Base-by-base conservation (phyloP, 2,888 invertebrate species). In the Platycnemis pennipes region DNA sequence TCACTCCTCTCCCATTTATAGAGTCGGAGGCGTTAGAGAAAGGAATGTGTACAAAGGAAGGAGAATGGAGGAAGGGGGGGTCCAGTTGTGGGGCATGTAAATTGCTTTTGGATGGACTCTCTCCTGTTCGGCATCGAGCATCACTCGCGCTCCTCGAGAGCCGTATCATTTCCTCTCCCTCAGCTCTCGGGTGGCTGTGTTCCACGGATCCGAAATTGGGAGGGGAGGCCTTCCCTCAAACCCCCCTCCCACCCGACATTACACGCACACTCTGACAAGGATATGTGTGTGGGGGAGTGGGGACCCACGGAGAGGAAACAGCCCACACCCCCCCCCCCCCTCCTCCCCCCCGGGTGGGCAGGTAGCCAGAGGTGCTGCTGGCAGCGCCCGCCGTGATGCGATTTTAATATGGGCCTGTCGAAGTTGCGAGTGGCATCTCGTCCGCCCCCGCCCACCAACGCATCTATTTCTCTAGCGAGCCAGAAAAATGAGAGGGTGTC, bases 331-430 rank as follows among this genome's bases (percentile, higher is more conserved):
- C 49, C 49, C 49, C 19, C 49, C 4, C 3, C 19, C 2, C 49
- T 19, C 49, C 63, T n/a, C 4, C 63, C 63, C 89, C 89, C 89
- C 2, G 46, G 89, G 89, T 56, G 89, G 56, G 53, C 56, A 89
- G 89, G 89, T 89, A 89, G 89, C 89, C 89, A 89, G 89, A 89
- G 91, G 63, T 91, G 91, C 91, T 46, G 44, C n/a, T n/a, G n/a
- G n/a, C n/a, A 31, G 11, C 77, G 91, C 44, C 44, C 44, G 87
- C 91, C 63, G 44, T 91, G 91, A 91, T 91, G 91, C 91, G 91
- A 91, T 91, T 91, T 91, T 91, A 91, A 91, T 91, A 69, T 63
- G 91, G 56, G 91, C 91, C 91, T 69, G 91, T 91, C 91, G 89
- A 89, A 89, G 89, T 46, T 42, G 86, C 86, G 86, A 86, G 42